Evolutionary conservation across 2,797 vertebrate species (phyloP).

Genomic region (Gadopsis bispinosus): DNA sequence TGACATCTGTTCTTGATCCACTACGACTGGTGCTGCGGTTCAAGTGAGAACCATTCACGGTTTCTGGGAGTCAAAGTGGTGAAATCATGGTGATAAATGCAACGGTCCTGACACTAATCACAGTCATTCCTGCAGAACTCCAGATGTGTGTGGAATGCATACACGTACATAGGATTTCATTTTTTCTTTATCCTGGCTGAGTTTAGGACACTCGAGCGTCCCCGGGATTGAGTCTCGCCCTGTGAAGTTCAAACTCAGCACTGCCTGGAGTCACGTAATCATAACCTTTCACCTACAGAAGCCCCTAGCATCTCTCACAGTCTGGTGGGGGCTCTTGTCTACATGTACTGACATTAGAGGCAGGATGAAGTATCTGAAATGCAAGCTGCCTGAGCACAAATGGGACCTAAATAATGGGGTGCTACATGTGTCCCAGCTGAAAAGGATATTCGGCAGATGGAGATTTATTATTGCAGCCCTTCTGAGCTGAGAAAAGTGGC

Average conservation of each 20-base stretch:
- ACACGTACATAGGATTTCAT: background rate
- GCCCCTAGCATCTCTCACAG: constrained; percentile 25
- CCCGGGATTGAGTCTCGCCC: constrained; percentile 47
- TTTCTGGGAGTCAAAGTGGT: constrained; percentile 52
- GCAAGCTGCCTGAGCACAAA: constrained; percentile 31
- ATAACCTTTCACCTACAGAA: constrained; percentile 66
- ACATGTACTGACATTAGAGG: constrained; percentile 24
- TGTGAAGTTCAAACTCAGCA: constrained; percentile 43
- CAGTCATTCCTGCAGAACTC: constrained; percentile 56
- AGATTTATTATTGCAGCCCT: constrained; percentile 51
- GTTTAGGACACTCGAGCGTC: constrained; percentile 33
- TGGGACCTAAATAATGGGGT: constrained; percentile 58
- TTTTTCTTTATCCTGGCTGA: constrained; percentile 32
- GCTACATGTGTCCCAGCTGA: constrained; percentile 54
- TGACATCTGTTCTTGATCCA: constrained; percentile 56
- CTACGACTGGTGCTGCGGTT: constrained; percentile 30
- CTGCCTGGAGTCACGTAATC: constrained; percentile 46
- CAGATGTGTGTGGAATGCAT: constrained; percentile 71
- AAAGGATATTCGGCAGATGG: constrained; percentile 52
- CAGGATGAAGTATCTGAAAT: constrained; percentile 45
- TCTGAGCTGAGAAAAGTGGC: constrained; percentile 76
- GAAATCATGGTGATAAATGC: constrained; percentile 59
- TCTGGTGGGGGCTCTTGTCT: constrained; percentile 18
- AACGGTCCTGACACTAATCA: constrained; percentile 46
- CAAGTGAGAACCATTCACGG: constrained; percentile 44